These are phyloP conservation scores for Helicoverpa armigera DNA, from an alignment of 1,140 invertebrate genomes.

Conservation along the genomic window DNA sequence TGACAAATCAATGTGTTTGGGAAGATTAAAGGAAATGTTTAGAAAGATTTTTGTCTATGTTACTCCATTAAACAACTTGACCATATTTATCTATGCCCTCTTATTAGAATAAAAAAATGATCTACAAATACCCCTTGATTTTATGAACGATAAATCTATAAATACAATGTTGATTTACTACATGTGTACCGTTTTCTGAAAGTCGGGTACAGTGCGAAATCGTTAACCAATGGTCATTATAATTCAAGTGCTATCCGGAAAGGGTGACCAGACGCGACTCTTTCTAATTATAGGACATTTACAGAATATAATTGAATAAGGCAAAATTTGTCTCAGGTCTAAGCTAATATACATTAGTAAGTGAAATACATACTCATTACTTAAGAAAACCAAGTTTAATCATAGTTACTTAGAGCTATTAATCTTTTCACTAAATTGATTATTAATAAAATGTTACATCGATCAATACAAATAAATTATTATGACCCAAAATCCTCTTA, in stretches of 20 bases:
- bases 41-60: too few relatives aligned
- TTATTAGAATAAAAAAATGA: not conserved
- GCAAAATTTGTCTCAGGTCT: not conserved
- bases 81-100: not conserved
- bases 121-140: not conserved
- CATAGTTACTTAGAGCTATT: too few relatives aligned
- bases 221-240: slow-evolving; percentile 75
- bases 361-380: too few relatives aligned
- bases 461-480: too few relatives aligned
- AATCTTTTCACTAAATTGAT: too few relatives aligned
- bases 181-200: slow-evolving; percentile 26
- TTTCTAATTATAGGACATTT: not conserved
- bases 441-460: too few relatives aligned
- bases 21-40: too few relatives aligned
- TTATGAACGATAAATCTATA: slow-evolving; percentile 9
- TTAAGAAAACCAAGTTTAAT: too few relatives aligned
- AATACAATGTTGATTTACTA: slow-evolving; percentile 14
- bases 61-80: too few relatives aligned
- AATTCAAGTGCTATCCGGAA: slow-evolving; percentile 59
- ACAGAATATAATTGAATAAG: not conserved
- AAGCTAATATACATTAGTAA: too few relatives aligned
- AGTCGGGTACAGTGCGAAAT: slow-evolving; percentile 46
- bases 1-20: too few relatives aligned
- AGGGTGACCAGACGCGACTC: slow-evolving; percentile 51
- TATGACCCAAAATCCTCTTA: too few relatives aligned